phyloP scores from a whole-genome alignment of 2,113 vertebrate genomes.

The Apistogramma diplotaenia region DNA sequence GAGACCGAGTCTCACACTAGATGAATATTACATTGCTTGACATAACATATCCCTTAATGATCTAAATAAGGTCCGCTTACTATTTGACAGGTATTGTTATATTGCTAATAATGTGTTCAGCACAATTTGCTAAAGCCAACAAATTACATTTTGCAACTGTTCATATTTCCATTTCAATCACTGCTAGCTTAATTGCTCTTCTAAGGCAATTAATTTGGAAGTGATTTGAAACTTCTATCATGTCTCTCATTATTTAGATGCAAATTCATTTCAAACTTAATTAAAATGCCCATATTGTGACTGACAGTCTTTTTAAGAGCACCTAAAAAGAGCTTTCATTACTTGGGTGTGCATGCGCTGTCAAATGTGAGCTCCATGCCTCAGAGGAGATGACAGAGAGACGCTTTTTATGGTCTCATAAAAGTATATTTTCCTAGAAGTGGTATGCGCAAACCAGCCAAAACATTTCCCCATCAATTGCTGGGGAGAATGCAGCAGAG shows the following conservation, averaged over 20 bases:
- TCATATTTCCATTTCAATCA: conserved; percentile 25
- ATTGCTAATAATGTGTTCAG: background rate
- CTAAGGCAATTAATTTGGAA: conserved; percentile 38
- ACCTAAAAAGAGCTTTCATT: conserved; percentile 17
- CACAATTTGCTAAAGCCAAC: background rate
- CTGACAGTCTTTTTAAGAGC: conserved; percentile 23
- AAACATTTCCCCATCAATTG: conserved; percentile 51
- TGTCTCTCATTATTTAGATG: conserved; percentile 41
- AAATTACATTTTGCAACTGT: conserved; percentile 3
- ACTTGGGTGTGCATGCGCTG: background rate
- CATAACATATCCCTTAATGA: background rate
- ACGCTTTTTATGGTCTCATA: conserved; percentile 36
- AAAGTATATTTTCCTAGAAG: conserved; percentile 46
- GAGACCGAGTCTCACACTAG: background rate
- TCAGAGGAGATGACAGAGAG: conserved; percentile 38
- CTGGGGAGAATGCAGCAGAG: conserved; percentile 27
- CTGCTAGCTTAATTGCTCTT: conserved; percentile 21
- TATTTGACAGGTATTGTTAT: background rate
- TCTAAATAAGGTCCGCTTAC: background rate
- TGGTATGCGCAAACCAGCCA: conserved; percentile 18
- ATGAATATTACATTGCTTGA: background rate
- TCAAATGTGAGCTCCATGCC: conserved; percentile 24
- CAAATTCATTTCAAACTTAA: conserved; percentile 23
- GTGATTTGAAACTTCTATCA: conserved; percentile 28
- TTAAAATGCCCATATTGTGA: conserved; percentile 29